A percentile compares a stretch with the other conserved stretches of the same genome.
phyloP scores from a whole-genome alignment of 2,113 vertebrate species.

The Zosterops pallidus region DNA sequence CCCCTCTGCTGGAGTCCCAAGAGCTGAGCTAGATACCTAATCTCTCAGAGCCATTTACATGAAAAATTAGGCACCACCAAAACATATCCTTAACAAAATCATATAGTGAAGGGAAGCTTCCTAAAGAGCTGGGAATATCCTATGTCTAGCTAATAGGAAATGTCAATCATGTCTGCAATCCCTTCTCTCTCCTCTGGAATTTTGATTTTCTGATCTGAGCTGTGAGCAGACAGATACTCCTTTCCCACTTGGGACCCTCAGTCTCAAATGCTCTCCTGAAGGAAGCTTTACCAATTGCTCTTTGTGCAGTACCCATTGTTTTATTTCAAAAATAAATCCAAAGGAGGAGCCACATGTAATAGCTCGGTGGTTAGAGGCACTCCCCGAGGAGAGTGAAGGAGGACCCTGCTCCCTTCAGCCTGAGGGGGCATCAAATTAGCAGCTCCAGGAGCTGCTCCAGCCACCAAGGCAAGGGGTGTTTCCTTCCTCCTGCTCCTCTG shows the following conservation, averaged over 20 bases:
- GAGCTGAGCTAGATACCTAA: not conserved
- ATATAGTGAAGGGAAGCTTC: not conserved
- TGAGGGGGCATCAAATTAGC: conserved; percentile 55
- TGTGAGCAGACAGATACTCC: not conserved
- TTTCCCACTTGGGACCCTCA: not conserved
- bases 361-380: not conserved
- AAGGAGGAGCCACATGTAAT: conserved; percentile 14
- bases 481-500: not conserved
- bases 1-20: not conserved
- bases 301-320: conserved; percentile 1
- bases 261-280: not conserved
- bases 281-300: conserved; percentile 11
- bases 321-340: conserved; percentile 47
- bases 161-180: not conserved
- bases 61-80: not conserved
- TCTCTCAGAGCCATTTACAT: not conserved
- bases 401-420: not conserved
- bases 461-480: accelerated
- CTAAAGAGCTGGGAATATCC: not conserved
- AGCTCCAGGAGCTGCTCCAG: conserved; percentile 10
- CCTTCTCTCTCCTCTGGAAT: not conserved
- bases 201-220: not conserved
- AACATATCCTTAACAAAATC: not conserved
- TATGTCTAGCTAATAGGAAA: conserved; percentile 10
- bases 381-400: not conserved